Base-by-base conservation (phyloP, 2,113 vertebrate species). In the Spilogale gracilis region DNA sequence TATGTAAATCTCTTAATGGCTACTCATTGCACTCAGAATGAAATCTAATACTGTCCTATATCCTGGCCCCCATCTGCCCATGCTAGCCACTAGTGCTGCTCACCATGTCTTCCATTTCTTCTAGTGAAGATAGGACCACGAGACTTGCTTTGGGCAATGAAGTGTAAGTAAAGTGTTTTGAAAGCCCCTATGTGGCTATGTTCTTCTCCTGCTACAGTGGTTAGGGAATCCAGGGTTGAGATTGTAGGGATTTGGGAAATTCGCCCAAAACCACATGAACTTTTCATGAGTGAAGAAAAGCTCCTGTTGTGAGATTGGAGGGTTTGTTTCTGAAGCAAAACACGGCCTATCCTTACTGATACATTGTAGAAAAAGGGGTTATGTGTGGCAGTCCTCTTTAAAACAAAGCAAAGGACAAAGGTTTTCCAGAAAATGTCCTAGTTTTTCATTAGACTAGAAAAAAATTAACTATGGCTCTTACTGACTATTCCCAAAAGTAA, bases 381-480 rank as follows among this genome's bases (percentile, higher is more conserved):
- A 9, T n/a, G 69, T 38, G 1, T n/a, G 23, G 48, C 32, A 60
- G 38, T 54, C 13, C 12, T 74, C 48, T 90, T 73, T 58, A 85
- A 87, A 93, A 93, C 13, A 91, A 96, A 90, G 8, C 23, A 56
- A 94, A 94, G 27, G 13, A 89, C 67, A 96, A 80, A 54, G 23
- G 2, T 78, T 67, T 50, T 32, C 20, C 69, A 76, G 80, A 90
- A 92, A 82, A 18, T 84, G 4, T 67, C 18, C 16, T 95, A 79
- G 12, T n/a, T 96, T 96, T 92, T 94, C 45, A 95, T 84, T 96
- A 65, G 84, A 71, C 8, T 89, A 43, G 67, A n/a, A 83, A 94
- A 96, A 81, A 78, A 45, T 73, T 54, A 89, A 71, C 52, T 61
- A 9, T 9, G 12, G 16, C 58, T 79, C 56, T 83, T 73, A 48